Evolutionary conservation across 2,113 vertebrate genomes (phyloP), one percentile per base, ranked within the genome.

Genomic region (Spea multiplicata): DNA sequence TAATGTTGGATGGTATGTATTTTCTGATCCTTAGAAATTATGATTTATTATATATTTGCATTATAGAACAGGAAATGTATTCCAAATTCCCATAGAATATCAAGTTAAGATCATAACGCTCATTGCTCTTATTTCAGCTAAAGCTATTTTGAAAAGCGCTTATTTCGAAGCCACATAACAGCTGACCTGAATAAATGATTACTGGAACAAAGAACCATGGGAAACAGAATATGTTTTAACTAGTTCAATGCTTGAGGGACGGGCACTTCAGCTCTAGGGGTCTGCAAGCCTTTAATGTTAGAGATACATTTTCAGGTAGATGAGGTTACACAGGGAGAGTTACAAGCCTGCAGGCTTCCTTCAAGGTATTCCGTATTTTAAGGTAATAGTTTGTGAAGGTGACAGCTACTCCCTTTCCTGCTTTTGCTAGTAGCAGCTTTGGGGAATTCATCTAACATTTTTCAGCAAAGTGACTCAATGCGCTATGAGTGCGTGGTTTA

Each of bases 321-420:
- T 55, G 0, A 65, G 46, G 16, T 12, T 67, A 66, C 68, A 83
- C 66, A 66, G 82, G 82, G 83, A 79, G 44, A 76, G 64, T 79
- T 82, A 79, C 80, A 78, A 86, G 76, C 85, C 84, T 84, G 79
- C 80, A 81, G 83, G 84, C 84, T 3, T 13, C 72, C 83, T 85
- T 74, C 71, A 80, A 82, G 69, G 74, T 17, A 0, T 64, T 77
- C 81, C 78, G 50, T 81, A 47, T 83, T 83, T 87, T 78, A 84
- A 44, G 87, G 78, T 57, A 78, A 65, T 84, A 2, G 71, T 81
- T 80, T 82, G 52, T 82, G 75, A 64, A 73, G 79, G 55, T 79
- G 84, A 85, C 81, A 86, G 84, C 45, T 0, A 53, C 66, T 17
- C 13, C 55, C 45, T 77, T 76, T 67, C 55, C 45, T 14, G 64